Evolutionary conservation across 2,888 invertebrate species (phyloP).

Genomic region (Campoplex capitator): DNA sequence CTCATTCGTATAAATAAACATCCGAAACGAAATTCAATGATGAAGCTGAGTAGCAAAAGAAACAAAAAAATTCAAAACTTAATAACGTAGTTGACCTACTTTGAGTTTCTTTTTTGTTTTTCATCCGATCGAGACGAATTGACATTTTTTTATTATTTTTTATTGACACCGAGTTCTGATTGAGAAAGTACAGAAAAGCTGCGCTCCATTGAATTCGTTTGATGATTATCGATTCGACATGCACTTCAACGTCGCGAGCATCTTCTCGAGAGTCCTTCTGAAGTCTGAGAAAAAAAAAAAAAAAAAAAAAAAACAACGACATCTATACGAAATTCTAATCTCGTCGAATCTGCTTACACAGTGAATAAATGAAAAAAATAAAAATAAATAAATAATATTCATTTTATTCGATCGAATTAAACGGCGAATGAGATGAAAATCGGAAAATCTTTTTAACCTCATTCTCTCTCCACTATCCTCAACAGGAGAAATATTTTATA

Average conservation of each 20-base stretch:
- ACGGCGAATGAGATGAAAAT: neutral
- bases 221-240: slow-evolving; percentile 27
- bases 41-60: neutral
- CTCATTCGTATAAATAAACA: neutral
- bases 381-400: neutral
- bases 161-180: slow-evolving; percentile 7
- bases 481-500: neutral
- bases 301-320: neutral
- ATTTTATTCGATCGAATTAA: neutral
- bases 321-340: neutral
- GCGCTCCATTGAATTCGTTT: slow-evolving; percentile 23
- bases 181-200: slow-evolving; percentile 2
- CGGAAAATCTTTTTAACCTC: neutral
- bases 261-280: slow-evolving; percentile 15
- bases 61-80: neutral
- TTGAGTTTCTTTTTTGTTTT: neutral
- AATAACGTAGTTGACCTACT: neutral
- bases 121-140: neutral
- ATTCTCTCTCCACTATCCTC: neutral
- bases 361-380: neutral
- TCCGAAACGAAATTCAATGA: neutral
- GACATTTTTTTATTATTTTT: neutral
- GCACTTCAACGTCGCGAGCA: neutral
- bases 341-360: neutral
- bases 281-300: neutral